Conservation (phyloP, 2,113 vertebrate species). For the Lasiurus cinereus region DNA sequence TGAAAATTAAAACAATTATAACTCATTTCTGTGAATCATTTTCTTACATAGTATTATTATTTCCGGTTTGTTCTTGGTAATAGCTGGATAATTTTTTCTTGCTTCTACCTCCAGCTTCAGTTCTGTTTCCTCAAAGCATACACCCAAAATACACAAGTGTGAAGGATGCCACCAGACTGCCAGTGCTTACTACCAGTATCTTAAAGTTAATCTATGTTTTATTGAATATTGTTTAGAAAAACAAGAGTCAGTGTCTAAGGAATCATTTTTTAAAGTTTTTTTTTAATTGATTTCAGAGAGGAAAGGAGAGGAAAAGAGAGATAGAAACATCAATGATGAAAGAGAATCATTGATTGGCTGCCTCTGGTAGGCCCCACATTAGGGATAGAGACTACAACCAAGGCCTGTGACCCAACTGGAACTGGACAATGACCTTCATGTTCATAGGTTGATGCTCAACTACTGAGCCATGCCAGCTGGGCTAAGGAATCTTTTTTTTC, state of each 20-base stretch:
- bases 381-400: too few relatives aligned
- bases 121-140: background rate
- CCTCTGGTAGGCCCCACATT: too few relatives aligned
- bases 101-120: background rate
- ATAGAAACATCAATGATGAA: too few relatives aligned
- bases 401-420: too few relatives aligned
- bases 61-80: background rate
- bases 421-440: too few relatives aligned
- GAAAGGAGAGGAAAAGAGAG: too few relatives aligned
- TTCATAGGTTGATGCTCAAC: too few relatives aligned
- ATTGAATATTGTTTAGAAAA: slow-evolving; percentile 24
- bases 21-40: background rate
- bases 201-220: background rate
- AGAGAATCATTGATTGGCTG: too few relatives aligned
- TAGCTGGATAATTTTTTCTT: background rate
- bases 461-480: too few relatives aligned
- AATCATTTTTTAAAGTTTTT: background rate
- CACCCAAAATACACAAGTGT: too few relatives aligned
- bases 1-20: background rate
- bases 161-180: background rate
- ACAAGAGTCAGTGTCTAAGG: background rate
- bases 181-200: background rate
- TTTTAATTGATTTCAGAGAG: too few relatives aligned
- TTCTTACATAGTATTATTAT: background rate
- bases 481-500: too few relatives aligned